Evolutionary conservation across 1,140 invertebrate species (phyloP), one percentile per base, ranked within the genome.

Genomic region (Octopus sinensis): DNA sequence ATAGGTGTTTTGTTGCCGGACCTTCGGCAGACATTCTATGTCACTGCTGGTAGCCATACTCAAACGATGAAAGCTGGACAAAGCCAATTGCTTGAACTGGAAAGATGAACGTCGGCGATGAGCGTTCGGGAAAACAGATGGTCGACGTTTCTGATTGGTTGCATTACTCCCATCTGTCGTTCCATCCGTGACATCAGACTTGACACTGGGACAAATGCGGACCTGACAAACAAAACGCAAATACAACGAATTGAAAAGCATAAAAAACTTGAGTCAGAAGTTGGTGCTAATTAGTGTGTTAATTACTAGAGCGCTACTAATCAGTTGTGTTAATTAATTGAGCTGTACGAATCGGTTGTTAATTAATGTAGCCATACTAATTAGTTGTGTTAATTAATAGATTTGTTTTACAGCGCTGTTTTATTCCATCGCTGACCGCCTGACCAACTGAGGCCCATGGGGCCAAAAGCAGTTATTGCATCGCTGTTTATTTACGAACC

Each of bases 181-280:
- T 4, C 17, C 68, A 73, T 73, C 68, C 0, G 68, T 73, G 68
- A 13, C 30, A 4, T 73, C 68, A n/a, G 68, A 73, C 30, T 73
- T 73, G 17, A 73, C 68, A 73, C 68, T 73, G 7, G 68, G 68
- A 73, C 68, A 73, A 73, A 73, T 73, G 4, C 68, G 68, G 68
- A 73, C 68, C 68, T 73, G 13, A 6, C 17, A 73, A 73, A 13
- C 17, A 73, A 12, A 73, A 6, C 17, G 30, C 6, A 73, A 73
- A 73, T 4, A 73, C 7, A 12, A 73, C 30, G 30, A 43, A 43
- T 43, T 43, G 30, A 43, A 43, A 43, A 43, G 30, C 30, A 43
- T 43, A 43, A 43, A 43, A 43, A 43, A 43, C 30, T 43, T 43
- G 30, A 43, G 30, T 43, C 30, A 43, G 30, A 43, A 43, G 30